phyloP scores from a whole-genome alignment of 2,888 invertebrate genomes.

The Diaprepes abbreviatus region DNA sequence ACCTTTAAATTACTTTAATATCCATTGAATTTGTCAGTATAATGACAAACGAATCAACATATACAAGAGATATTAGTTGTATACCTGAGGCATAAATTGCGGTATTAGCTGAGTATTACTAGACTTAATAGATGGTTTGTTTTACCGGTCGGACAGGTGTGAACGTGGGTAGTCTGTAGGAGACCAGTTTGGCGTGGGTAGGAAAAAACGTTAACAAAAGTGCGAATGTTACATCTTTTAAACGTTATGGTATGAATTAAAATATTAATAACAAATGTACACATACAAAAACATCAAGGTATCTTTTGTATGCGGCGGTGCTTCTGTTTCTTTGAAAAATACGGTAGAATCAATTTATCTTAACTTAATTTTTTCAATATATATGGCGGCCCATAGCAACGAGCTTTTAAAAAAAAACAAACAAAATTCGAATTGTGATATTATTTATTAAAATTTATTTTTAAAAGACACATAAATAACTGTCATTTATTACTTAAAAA shows the following conservation, averaged over 20 bases:
- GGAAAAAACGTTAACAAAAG: conserved; percentile 17
- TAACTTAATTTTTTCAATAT: no score
- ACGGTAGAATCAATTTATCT: no score
- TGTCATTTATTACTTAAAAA: no score
- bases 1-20: conserved; percentile 8
- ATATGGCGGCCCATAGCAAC: no score
- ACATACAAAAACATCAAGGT: no score
- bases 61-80: conserved; percentile 18
- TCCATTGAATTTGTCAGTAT: conserved; percentile 27
- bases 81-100: conserved; percentile 25
- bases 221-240: conserved; percentile 4
- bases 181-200: conserved; percentile 20
- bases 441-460: no score
- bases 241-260: neutral
- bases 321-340: no score
- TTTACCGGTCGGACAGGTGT: conserved; percentile 57
- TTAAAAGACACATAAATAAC: no score
- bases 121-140: conserved; percentile 42
- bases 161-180: conserved; percentile 56
- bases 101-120: conserved; percentile 35
- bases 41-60: conserved; percentile 12
- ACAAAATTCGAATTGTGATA: no score
- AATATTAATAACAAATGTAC: no score
- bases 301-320: no score
- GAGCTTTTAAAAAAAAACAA: no score